Percentiles rank a stretch among this genome's conserved stretches.
Evolutionary conservation across 2,888 invertebrate genomes (phyloP).

Genomic region (Julus scanicus): DNA sequence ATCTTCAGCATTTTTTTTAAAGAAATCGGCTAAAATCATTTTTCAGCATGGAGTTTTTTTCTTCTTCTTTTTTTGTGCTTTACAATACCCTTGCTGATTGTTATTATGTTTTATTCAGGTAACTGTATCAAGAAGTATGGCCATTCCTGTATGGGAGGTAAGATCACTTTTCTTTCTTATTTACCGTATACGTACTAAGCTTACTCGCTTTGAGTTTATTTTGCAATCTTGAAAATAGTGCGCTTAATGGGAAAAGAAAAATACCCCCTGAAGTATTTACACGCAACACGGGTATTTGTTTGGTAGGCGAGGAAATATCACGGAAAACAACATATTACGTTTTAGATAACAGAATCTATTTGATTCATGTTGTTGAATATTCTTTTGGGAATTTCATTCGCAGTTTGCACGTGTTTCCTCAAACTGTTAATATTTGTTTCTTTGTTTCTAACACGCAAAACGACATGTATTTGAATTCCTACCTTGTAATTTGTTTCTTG

Average conservation of each 20-base stretch:
- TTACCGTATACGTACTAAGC: neutral
- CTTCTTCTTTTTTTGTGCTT: neutral
- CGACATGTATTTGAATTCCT: too few relatives aligned
- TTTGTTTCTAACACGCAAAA: too few relatives aligned
- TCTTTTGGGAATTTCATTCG: neutral
- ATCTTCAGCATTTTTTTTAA: neutral
- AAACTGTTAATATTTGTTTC: neutral
- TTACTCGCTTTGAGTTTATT: constrained; percentile 14
- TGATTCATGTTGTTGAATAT: neutral
- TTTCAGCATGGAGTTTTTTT: neutral
- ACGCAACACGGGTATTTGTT: neutral
- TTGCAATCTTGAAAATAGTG: constrained; percentile 20
- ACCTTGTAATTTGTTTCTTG: too few relatives aligned
- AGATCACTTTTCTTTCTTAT: neutral
- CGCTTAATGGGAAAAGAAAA: constrained; percentile 39
- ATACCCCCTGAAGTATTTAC: neutral
- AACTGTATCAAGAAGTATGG: constrained; percentile 39
- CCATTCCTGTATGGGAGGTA: constrained; percentile 30
- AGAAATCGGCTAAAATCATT: constrained; percentile 22
- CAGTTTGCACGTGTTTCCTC: neutral
- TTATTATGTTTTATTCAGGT: constrained; percentile 42
- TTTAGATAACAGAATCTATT: neutral
- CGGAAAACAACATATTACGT: neutral
- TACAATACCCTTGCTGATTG: constrained; percentile 24
- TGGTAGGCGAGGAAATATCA: neutral